Evolutionary conservation across 2,113 vertebrate species (phyloP).

Genomic region (Otus sunia): DNA sequence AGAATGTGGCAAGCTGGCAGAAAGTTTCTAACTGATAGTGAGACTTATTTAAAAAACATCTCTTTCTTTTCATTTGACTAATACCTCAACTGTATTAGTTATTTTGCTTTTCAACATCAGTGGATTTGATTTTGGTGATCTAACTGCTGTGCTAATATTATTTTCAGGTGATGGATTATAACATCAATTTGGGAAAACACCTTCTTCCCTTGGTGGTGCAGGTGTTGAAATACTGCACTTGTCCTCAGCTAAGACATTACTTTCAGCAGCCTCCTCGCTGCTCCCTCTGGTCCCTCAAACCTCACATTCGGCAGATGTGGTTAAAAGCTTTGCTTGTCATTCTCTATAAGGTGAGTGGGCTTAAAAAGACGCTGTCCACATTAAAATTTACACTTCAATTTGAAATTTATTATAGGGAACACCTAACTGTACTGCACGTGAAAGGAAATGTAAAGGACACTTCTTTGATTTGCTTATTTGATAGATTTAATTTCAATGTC

Average conservation of each 20-base stretch:
- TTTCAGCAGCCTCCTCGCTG: slow-evolving; percentile 98
- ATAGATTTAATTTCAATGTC: background rate
- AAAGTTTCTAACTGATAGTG: background rate
- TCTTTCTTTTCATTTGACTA: background rate
- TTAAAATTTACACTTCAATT: background rate
- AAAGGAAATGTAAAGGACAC: background rate
- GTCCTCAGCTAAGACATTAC: slow-evolving; percentile 96
- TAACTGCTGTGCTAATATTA: slow-evolving; percentile 13
- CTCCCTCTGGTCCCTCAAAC: slow-evolving; percentile 93
- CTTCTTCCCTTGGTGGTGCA: slow-evolving; percentile 96
- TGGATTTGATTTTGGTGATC: background rate
- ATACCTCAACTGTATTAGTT: background rate
- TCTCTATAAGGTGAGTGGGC: slow-evolving; percentile 89
- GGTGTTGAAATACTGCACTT: slow-evolving; percentile 95
- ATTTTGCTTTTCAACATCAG: background rate
- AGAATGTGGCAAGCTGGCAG: background rate
- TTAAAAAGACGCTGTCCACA: background rate
- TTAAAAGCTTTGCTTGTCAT: slow-evolving; percentile 95
- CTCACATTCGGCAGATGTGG: slow-evolving; percentile 98
- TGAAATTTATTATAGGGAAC: background rate
- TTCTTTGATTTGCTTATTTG: background rate
- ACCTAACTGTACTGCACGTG: background rate
- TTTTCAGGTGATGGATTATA: slow-evolving; percentile 96
- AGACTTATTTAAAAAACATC: background rate
- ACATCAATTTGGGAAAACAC: slow-evolving; percentile 94